Base-by-base conservation (phyloP, 2,888 invertebrate genomes). In the Leptinotarsa juncta region DNA sequence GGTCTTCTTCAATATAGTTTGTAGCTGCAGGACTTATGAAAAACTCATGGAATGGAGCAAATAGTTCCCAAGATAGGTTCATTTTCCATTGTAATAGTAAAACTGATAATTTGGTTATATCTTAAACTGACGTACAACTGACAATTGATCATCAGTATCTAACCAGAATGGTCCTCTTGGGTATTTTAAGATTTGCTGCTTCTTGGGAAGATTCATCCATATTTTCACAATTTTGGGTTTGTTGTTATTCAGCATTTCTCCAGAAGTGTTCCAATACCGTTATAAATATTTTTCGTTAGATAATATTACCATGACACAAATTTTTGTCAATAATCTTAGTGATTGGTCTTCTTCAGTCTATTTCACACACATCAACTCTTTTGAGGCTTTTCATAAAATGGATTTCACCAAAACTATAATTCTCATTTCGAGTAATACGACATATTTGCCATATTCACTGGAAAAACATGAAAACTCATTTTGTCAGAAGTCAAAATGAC, bases 31-130 rank as follows among this genome's bases (percentile, higher is more conserved):
- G 16, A 20, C 16, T 20, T 18, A n/a, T 18, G 3, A 51, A 51
- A 5, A 55, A 55, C 55, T 57, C 23, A 57, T 23, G 26, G 23
- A 20, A 23, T 23, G 51, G 51, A 4, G 23, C 15, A 15, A 23
- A 57, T 3, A 57, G 20, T 57, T 23, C 18, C 14, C 20, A 15
- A 14, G n/a, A 16, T 4, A 23, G 12, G 57, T 57, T 23, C 3
- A 57, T 57, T 57, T 57, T 53, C 20, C 12, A 20, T 57, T 57
- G 51, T 16, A 20, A 3, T 57, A 5, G 14, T 57, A 15, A 15
- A 57, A 57, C 57, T 23, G 20, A 57, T 20, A 57, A 57, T 57
- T 57, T 57, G 57, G 57, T 57, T 57, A 57, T 26, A 23, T 3
- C 3, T 57, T 20, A 4, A 23, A 57, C 14, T 57, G 57, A 57